Percentiles rank a stretch among this genome's conserved stretches.
Evolutionary conservation across 2,888 invertebrate genomes (phyloP).

Genomic region (Xanthia icteritia): DNA sequence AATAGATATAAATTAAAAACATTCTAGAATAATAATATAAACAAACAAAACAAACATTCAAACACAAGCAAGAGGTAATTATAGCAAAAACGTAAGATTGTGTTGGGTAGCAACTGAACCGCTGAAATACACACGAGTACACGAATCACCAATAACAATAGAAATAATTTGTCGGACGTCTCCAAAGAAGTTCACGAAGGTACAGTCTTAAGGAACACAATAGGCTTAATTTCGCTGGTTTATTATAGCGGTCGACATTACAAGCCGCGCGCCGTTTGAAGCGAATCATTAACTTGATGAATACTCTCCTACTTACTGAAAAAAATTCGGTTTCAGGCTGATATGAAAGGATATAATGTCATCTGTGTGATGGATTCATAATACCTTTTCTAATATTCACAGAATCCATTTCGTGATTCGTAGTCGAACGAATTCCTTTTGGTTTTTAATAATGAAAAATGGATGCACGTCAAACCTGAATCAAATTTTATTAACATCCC

Average conservation of each 20-base stretch:
- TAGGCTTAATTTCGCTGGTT: constrained; percentile 46
- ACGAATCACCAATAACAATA: constrained; percentile 50
- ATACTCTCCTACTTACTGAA: constrained; percentile 4
- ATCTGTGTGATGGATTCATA: constrained; percentile 18
- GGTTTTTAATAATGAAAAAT: not conserved
- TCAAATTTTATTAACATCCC: constrained; percentile 11
- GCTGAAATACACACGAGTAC: constrained; percentile 20
- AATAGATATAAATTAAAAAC: not conserved
- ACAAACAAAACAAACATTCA: constrained; percentile 15
- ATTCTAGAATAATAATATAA: not conserved
- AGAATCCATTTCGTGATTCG: constrained; percentile 8
- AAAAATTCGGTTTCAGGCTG: constrained; percentile 4
- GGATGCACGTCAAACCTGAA: not conserved
- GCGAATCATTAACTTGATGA: constrained; percentile 45
- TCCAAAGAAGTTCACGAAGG: constrained; percentile 28
- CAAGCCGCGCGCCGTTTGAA: constrained; percentile 22
- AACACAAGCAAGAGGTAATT: constrained; percentile 6
- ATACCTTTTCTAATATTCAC: constrained; percentile 26
- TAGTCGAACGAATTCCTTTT: not conserved
- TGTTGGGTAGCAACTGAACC: constrained; percentile 18
- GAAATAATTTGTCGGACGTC: constrained; percentile 48
- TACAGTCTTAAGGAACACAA: constrained; percentile 43
- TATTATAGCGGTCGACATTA: constrained; percentile 27
- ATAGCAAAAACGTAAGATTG: constrained; percentile 7
- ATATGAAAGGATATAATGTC: not conserved